phyloP scores from a whole-genome alignment of 2,888 invertebrate genomes.

The Temnothorax rugatulus region DNA sequence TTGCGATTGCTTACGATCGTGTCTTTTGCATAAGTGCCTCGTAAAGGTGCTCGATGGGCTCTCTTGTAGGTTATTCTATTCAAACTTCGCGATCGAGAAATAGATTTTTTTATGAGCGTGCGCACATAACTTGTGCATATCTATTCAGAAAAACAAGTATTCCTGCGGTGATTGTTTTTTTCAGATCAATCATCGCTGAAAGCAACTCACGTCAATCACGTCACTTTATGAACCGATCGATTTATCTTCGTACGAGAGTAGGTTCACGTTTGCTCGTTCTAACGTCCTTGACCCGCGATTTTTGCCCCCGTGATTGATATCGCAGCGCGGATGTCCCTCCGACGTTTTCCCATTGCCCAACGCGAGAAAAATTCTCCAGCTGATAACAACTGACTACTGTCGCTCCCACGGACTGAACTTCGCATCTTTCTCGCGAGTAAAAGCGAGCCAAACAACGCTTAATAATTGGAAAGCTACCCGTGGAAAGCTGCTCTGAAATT shows the following conservation, averaged over 20 bases:
- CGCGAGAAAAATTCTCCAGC: neutral
- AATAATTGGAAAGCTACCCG: conserved; percentile 62
- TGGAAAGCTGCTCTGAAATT: conserved; percentile 54
- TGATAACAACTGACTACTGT: neutral
- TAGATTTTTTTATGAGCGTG: neutral
- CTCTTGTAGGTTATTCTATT: conserved; percentile 44
- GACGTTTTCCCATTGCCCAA: conserved; percentile 9
- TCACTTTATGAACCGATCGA: conserved; percentile 5
- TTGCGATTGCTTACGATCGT: conserved; percentile 65
- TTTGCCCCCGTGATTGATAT: conserved; percentile 17
- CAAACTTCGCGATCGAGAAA: neutral
- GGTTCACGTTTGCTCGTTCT: neutral
- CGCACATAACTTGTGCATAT: neutral
- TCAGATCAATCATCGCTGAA: neutral
- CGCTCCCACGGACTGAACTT: conserved; percentile 29
- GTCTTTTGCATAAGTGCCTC: conserved; percentile 48
- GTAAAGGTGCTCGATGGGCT: conserved; percentile 41
- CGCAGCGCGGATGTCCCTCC: neutral
- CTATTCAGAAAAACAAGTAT: neutral
- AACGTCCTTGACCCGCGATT: conserved; percentile 48
- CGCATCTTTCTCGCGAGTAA: conserved; percentile 65
- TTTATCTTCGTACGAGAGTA: neutral
- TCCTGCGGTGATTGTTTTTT: neutral
- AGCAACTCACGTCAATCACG: neutral
- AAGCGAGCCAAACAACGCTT: conserved; percentile 61